phyloP scores from a whole-genome alignment of 2,888 invertebrate species.

The Cremastobaeus sp. region DNA sequence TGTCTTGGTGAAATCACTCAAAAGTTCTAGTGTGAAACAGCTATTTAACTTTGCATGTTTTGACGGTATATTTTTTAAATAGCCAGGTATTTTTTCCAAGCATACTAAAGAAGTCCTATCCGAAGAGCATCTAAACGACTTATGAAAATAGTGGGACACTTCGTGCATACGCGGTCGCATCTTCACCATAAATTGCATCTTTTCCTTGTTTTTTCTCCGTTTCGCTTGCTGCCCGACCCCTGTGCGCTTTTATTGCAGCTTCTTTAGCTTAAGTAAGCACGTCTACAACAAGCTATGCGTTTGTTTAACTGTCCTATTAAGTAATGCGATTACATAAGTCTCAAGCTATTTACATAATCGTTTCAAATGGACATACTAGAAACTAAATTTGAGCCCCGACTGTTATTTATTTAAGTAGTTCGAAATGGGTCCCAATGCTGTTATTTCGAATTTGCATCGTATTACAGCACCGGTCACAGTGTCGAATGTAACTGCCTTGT shows the following conservation, averaged over 20 bases:
- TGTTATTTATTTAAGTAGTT: slow-evolving; percentile 56
- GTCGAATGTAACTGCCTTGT: slow-evolving; percentile 3
- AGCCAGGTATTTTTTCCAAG: slow-evolving; percentile 34
- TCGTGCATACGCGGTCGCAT: slow-evolving; percentile 56
- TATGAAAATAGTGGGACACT: slow-evolving; percentile 55
- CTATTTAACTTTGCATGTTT: too few relatives aligned
- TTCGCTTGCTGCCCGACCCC: slow-evolving; percentile 14
- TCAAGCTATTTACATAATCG: slow-evolving; percentile 60
- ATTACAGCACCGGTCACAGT: slow-evolving; percentile 15
- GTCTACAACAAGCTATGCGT: slow-evolving; percentile 56
- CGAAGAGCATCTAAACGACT: slow-evolving; percentile 59
- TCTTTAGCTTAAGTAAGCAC: slow-evolving; percentile 54
- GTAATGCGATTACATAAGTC: slow-evolving; percentile 60
- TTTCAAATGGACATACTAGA: slow-evolving; percentile 55
- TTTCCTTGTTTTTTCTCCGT: slow-evolving; percentile 25
- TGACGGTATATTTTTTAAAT: slow-evolving; percentile 25
- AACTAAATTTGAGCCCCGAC: slow-evolving; percentile 48
- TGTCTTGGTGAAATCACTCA: too few relatives aligned
- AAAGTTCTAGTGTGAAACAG: too few relatives aligned
- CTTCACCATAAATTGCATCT: slow-evolving; percentile 49
- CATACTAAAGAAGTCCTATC: slow-evolving; percentile 53
- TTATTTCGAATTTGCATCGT: slow-evolving; percentile 43
- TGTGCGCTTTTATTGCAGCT: slow-evolving; percentile 34
- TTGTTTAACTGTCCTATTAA: slow-evolving; percentile 58
- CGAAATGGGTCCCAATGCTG: slow-evolving; percentile 35